A percentile compares a stretch with the other conserved stretches of the same genome.
Conservation (phyloP, 2,113 vertebrate species). For the Dendropsophus ebraccatus region DNA sequence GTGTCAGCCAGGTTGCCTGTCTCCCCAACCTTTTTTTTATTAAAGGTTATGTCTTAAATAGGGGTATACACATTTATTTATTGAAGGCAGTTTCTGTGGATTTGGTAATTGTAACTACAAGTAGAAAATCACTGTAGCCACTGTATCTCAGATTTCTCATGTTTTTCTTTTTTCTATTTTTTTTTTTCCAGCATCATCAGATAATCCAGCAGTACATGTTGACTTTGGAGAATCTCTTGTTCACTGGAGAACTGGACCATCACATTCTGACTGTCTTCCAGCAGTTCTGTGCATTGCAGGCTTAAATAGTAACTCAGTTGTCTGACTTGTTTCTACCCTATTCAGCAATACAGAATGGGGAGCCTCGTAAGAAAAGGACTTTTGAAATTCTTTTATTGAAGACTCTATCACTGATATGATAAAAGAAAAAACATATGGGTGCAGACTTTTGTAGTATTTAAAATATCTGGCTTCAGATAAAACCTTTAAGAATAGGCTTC, state of each 20-base stretch:
- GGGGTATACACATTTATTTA: too few relatives aligned
- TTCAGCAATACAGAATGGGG: not conserved
- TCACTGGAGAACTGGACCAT: slow-evolving; percentile 94
- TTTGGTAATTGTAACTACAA: too few relatives aligned
- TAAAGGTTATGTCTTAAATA: too few relatives aligned
- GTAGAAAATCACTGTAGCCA: too few relatives aligned
- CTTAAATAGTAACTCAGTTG: slow-evolving; percentile 70
- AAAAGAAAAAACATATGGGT: not conserved
- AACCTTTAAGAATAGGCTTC: not conserved
- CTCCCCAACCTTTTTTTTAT: too few relatives aligned
- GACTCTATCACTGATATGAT: not conserved
- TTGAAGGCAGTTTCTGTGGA: too few relatives aligned
- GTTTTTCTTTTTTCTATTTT: not conserved
- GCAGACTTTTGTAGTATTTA: slow-evolving; percentile 33
- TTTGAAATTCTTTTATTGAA: not conserved
- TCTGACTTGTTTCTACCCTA: not conserved
- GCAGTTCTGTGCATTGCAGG: slow-evolving; percentile 96
- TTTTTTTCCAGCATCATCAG: slow-evolving; percentile 83
- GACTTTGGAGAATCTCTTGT: slow-evolving; percentile 96
- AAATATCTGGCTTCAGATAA: not conserved
- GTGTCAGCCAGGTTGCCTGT: too few relatives aligned
- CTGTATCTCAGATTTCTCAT: too few relatives aligned
- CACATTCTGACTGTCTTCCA: slow-evolving; percentile 97
- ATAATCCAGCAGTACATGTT: slow-evolving; percentile 99
- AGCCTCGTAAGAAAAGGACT: not conserved